Percentiles rank a stretch among this genome's conserved stretches.
Conservation (phyloP, 2,113 vertebrate genomes). For the Pygoscelis adeliae region DNA sequence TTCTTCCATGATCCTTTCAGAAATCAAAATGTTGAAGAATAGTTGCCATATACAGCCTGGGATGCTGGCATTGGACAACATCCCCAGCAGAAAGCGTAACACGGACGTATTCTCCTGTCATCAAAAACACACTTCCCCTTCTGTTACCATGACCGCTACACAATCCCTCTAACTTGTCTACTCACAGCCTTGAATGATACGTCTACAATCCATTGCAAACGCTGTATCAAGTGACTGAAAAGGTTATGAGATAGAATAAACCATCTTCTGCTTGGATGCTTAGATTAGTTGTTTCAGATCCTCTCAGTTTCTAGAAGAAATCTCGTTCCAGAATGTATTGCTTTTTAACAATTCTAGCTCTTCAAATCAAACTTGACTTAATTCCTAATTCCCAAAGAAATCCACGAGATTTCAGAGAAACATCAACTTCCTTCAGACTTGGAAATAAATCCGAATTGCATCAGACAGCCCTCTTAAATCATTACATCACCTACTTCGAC, state of each 20-base stretch:
- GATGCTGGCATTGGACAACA: neutral
- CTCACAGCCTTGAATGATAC: neutral
- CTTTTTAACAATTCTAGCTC: neutral
- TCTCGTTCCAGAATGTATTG: neutral
- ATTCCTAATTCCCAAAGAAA: neutral
- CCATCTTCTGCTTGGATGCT: neutral
- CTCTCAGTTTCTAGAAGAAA: neutral
- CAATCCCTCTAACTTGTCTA: neutral
- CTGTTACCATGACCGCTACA: neutral
- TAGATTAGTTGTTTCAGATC: neutral
- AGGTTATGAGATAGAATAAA: neutral
- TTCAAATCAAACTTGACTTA: neutral
- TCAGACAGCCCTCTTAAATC: neutral
- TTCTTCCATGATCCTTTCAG: neutral
- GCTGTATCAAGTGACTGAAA: neutral
- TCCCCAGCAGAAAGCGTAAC: neutral
- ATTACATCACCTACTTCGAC: neutral
- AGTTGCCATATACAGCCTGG: neutral
- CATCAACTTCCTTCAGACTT: neutral
- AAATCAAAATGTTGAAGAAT: neutral
- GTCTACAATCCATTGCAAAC: neutral
- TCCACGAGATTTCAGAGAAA: neutral
- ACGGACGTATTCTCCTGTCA: neutral
- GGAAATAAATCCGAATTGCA: neutral
- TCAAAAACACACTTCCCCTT: neutral